Evolutionary conservation across 2,888 invertebrate species (phyloP), one percentile per base, ranked within the genome.

Genomic region (Parnassius apollo): DNA sequence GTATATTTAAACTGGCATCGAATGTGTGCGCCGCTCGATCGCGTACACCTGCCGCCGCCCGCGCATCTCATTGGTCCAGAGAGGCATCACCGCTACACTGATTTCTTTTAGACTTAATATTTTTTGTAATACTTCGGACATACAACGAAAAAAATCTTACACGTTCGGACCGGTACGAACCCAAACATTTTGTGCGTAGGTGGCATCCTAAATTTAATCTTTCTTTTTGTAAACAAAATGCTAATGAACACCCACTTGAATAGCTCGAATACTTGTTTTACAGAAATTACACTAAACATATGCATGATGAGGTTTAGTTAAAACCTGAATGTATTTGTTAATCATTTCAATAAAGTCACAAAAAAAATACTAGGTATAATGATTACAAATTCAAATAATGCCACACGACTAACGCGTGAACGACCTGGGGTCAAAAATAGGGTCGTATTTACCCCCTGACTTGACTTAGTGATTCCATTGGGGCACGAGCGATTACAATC

Each of bases 61-160:
- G 86, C 88, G 86, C 88, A 82, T 81, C 86, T 84, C 74, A 92
- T 92, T 92, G 92, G 92, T 76, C 72, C 83, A 79, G 72, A 69
- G 73, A 81, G 78, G 86, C 88, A 90, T 91, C 91, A 88, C 88
- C 88, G 89, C 88, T 88, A 91, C 90, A 91, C 86, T 86, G 91
- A 91, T 91, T 91, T 91, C 89, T 91, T 91, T 86, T 88, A 83
- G 78, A 88, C 84, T 82, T 78, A 78, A 75, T 83, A 88, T 88
- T 64, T 64, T 91, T 90, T 91, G 77, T 86, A 79, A 80, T 83
- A 84, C 83, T 82, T 88, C 81, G 88, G 88, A 85, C 86, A 82
- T 80, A 77, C 77, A 71, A 79, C 42, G 78, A 80, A 89, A 90
- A 91, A 91, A 91, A 89, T 78, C 75, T 73, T 86, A 88, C 91